Evolutionary conservation across 2,113 vertebrate species (phyloP).

Genomic region (Pluvianellus socialis): DNA sequence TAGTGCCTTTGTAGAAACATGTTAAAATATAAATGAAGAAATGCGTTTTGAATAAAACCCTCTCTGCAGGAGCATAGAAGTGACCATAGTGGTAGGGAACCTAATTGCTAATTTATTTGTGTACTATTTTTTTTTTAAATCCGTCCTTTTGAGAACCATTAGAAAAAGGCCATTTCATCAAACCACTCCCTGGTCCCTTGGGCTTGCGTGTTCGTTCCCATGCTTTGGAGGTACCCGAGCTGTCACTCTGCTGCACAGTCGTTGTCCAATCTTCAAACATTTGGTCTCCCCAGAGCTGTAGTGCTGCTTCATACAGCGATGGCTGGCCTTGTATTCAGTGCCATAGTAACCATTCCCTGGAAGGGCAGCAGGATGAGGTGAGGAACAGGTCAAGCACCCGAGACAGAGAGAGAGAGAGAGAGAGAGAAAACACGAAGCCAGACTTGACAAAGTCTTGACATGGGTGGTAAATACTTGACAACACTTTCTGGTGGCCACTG

Average conservation of each 20-base stretch:
- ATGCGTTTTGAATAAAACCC: background rate
- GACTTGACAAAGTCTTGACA: background rate
- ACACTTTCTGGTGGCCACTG: accelerated
- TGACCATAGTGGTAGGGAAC: background rate
- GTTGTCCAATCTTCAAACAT: background rate
- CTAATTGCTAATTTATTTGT: background rate
- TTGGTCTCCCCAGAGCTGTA: background rate
- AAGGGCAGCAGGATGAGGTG: background rate
- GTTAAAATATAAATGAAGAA: constrained; percentile 23
- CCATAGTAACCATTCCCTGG: background rate
- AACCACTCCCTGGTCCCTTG: background rate
- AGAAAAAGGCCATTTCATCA: background rate
- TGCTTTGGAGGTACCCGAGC: background rate
- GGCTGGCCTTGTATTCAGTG: background rate
- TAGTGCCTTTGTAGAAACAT: constrained; percentile 1
- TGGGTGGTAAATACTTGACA: background rate
- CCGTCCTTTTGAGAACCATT: background rate
- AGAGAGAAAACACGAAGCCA: background rate
- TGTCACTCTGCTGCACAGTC: background rate
- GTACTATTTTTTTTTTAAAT: background rate
- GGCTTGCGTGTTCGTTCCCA: background rate
- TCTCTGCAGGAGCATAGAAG: background rate
- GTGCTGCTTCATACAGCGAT: accelerated
- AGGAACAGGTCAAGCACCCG: background rate
- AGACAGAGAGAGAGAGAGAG: background rate